Evolutionary conservation across 2,888 invertebrate genomes (phyloP), one percentile per base, ranked within the genome.

Genomic region (Apotomis betuletana): DNA sequence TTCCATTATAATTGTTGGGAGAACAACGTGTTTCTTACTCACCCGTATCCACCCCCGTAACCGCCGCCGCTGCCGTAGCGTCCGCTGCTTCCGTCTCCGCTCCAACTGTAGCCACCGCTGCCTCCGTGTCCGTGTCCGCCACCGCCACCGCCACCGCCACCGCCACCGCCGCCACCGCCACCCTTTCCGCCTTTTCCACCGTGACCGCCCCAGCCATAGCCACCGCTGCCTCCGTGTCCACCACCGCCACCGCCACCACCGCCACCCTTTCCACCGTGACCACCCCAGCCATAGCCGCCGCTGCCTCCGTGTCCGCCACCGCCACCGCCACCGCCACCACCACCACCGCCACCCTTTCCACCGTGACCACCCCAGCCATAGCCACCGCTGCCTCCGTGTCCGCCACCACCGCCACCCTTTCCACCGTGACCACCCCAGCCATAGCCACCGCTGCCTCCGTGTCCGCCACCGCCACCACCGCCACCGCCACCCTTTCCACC

Each of bases 11-110:
- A 27, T 27, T 27, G 6, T 41, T 41, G 41, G 41, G 1, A 41
- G 41, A 41, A 41, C 6, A 41, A 41, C 5, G 41, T 41, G 5
- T 49, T 49, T 49, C 27, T 4, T n/a, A 65, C 79, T 83, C 74
- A 88, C 87, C 87, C 85, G 74, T 86, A 84, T 76, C 84, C 80
- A 5, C 81, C 77, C 59, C 80, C 82, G 59, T 81, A 75, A 1
- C 82, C 80, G 27, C 81, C 80, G 38, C 80, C 80, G 49, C 79
- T 75, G 58, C 74, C 75, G 9, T 27, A 27, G 27, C 27, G 27
- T 27, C 27, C 27, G 27, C 27, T 27, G 80, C 78, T 8, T 74
- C 75, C n/a, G 79, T 79, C n/a, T 59, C 74, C 9, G 77, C 77
- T 13, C 75, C 75, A 74, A 36, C 72, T 74, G 3, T 49, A 10